Evolutionary conservation across 2,113 vertebrate species (phyloP).

Genomic region (Theristicus caerulescens): DNA sequence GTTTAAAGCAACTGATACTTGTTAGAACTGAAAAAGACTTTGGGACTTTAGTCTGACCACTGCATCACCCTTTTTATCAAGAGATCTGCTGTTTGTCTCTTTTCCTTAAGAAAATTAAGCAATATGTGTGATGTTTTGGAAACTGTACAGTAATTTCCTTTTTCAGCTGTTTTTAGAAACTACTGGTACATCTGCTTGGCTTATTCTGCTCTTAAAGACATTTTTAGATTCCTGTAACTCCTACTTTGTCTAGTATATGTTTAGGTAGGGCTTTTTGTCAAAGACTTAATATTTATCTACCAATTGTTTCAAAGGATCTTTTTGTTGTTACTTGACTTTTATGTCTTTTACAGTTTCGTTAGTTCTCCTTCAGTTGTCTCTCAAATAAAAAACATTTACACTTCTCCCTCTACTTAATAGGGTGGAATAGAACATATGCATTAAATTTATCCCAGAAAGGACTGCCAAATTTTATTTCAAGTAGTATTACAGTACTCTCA

Average conservation of each 20-base stretch:
- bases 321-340: not conserved
- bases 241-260: not conserved
- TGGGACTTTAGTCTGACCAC: not conserved
- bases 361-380: not conserved
- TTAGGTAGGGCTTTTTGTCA: not conserved
- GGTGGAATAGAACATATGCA: not conserved
- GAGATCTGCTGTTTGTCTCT: not conserved
- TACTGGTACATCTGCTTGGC: not conserved
- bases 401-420: not conserved
- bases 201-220: not conserved
- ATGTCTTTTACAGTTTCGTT: not conserved
- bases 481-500: not conserved
- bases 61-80: not conserved
- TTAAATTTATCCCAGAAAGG: constrained; percentile 10
- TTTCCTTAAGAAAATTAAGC: not conserved
- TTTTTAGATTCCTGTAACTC: not conserved
- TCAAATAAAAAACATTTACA: constrained; percentile 21
- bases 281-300: not conserved
- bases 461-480: constrained; percentile 29
- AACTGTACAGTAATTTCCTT: not conserved
- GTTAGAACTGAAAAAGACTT: not conserved
- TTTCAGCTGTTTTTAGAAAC: not conserved
- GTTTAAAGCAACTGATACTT: not conserved
- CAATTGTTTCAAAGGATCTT: not conserved
- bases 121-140: not conserved